Percentiles rank a stretch among this genome's conserved stretches.
Conservation (phyloP, 2,888 invertebrate genomes). For the Nomada ruficornis region DNA sequence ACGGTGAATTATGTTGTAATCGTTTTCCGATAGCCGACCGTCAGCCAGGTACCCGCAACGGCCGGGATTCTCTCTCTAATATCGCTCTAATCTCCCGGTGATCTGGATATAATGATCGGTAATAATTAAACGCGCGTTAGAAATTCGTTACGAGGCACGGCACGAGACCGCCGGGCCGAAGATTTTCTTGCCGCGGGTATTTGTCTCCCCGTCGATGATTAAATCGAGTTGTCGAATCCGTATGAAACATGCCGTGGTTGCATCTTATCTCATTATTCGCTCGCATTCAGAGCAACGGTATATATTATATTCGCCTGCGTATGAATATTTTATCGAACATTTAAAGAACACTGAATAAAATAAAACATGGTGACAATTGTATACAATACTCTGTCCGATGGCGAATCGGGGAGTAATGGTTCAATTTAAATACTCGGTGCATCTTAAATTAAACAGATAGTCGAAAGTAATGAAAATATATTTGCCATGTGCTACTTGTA, state of each 20-base stretch:
- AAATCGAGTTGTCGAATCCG: conserved; percentile 20
- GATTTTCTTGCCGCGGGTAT: conserved; percentile 17
- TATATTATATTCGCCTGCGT: no score
- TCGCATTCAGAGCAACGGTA: no score
- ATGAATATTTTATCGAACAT: no score
- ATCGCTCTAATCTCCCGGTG: conserved; percentile 55
- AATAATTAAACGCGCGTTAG: conserved; percentile 63
- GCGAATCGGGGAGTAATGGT: no score
- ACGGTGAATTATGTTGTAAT: conserved; percentile 71
- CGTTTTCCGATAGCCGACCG: conserved; percentile 70
- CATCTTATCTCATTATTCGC: not conserved
- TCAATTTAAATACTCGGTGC: no score
- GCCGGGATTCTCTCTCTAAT: conserved; percentile 62
- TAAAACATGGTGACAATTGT: no score
- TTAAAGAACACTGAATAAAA: no score
- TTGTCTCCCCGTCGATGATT: not conserved
- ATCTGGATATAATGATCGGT: conserved; percentile 59
- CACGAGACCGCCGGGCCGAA: not conserved
- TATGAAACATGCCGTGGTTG: not conserved
- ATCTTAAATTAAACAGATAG: no score
- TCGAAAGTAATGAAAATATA: no score
- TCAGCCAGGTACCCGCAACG: conserved; percentile 53
- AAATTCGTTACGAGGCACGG: conserved; percentile 18
- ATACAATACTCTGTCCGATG: no score
- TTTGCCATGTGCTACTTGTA: no score